Conservation (phyloP, 1,140 invertebrate genomes). For the Zaprionus taronus region DNA sequence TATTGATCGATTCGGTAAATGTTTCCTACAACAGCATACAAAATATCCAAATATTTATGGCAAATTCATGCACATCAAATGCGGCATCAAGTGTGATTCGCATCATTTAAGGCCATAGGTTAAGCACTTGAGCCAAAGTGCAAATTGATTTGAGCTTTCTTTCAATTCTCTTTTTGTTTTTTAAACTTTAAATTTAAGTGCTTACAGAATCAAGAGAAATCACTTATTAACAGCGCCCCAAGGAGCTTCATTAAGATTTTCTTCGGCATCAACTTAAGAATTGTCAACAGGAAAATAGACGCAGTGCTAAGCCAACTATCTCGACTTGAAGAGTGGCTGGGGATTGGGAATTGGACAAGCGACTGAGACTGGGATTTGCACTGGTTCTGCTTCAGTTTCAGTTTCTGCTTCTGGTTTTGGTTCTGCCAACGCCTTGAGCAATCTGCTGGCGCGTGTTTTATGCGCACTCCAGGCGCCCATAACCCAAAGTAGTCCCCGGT, state of each 20-base stretch:
- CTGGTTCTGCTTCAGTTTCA: background rate
- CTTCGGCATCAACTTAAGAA: constrained; percentile 13
- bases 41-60: constrained; percentile 58
- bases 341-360: background rate
- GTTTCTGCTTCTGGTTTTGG: constrained; percentile 4
- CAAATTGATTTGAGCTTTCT: constrained; percentile 38
- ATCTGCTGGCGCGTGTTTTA: constrained; percentile 68
- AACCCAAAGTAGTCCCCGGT: constrained; percentile 75
- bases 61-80: constrained; percentile 37
- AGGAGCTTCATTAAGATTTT: constrained; percentile 42
- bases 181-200: constrained; percentile 3
- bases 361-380: background rate
- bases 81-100: constrained; percentile 31
- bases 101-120: constrained; percentile 29
- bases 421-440: constrained; percentile 39
- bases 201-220: constrained; percentile 18
- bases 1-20: constrained; percentile 73
- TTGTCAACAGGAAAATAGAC: constrained; percentile 44
- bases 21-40: constrained; percentile 42
- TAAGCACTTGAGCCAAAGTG: constrained; percentile 27
- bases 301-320: constrained; percentile 37
- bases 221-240: constrained; percentile 48
- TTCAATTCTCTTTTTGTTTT: background rate
- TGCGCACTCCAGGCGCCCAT: constrained; percentile 75
- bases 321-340: constrained; percentile 1